These are phyloP conservation scores for Maconellicoccus hirsutus DNA, from an alignment of 1,140 invertebrate genomes.

Conservation along the genomic window DNA sequence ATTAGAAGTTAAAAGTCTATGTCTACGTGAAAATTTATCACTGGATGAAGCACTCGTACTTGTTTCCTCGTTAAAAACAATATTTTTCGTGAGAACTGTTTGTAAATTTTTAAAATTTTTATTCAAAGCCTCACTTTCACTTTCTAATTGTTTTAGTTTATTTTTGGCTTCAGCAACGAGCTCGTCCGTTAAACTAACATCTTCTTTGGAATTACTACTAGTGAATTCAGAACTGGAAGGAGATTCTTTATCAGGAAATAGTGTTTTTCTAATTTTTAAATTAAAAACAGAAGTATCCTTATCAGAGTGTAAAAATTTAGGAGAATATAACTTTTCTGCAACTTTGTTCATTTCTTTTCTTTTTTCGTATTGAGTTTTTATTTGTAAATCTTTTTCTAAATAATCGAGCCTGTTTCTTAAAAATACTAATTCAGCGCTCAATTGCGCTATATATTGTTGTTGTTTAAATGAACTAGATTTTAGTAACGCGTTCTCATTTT, in stretches of 20 bases:
- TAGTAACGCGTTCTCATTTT: slow-evolving; percentile 4
- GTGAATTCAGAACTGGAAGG: background rate
- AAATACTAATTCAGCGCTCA: background rate
- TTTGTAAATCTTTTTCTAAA: slow-evolving; percentile 7
- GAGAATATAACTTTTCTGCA: background rate
- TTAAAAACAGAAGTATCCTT: background rate
- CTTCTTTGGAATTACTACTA: background rate
- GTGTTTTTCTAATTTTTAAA: background rate
- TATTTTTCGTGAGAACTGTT: background rate
- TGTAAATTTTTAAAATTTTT: background rate
- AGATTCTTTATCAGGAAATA: background rate
- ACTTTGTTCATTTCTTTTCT: background rate
- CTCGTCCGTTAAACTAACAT: background rate
- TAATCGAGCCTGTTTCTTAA: background rate
- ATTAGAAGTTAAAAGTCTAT: background rate
- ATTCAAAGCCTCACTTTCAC: slow-evolving; percentile 9
- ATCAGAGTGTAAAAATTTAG: background rate
- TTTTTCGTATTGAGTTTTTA: background rate
- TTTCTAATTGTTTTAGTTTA: background rate
- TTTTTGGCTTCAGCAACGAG: background rate
- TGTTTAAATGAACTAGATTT: background rate
- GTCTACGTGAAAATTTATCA: background rate
- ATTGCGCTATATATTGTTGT: background rate
- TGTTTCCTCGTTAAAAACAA: background rate
- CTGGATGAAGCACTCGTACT: background rate